Conservation (phyloP, 2,888 invertebrate species). For the Diarsia dahlii region DNA sequence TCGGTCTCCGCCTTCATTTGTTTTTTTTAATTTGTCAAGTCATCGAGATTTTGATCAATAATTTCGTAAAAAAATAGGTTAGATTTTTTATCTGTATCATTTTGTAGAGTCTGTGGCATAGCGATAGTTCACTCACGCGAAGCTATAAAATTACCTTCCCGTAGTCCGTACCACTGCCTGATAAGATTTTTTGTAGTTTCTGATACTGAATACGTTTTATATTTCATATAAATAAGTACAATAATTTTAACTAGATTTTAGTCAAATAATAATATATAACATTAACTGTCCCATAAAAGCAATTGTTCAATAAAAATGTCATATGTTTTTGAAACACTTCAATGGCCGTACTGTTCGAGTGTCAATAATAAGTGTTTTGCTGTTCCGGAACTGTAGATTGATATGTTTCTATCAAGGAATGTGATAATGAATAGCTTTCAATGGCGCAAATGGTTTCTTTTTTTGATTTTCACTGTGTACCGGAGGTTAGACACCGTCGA, state of each 20-base stretch:
- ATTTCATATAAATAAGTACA: slow-evolving; percentile 20
- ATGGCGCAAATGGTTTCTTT: slow-evolving; percentile 80
- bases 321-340: slow-evolving; percentile 76
- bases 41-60: slow-evolving; percentile 20
- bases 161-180: slow-evolving; percentile 5
- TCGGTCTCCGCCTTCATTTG: too few species aligned
- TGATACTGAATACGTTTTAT: slow-evolving; percentile 23
- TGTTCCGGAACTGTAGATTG: slow-evolving; percentile 75
- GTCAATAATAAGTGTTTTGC: slow-evolving; percentile 82
- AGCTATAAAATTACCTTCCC: slow-evolving; percentile 53
- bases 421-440: slow-evolving; percentile 80
- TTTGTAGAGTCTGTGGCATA: slow-evolving; percentile 33
- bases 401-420: slow-evolving; percentile 81
- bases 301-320: slow-evolving; percentile 73
- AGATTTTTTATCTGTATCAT: slow-evolving; percentile 5
- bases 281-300: slow-evolving; percentile 12
- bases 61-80: not conserved
- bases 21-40: not conserved
- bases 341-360: slow-evolving; percentile 83
- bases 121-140: slow-evolving; percentile 51
- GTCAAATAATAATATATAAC: slow-evolving; percentile 21
- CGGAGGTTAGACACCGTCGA: slow-evolving; percentile 78
- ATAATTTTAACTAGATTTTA: slow-evolving; percentile 16
- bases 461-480: slow-evolving; percentile 78
- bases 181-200: slow-evolving; percentile 46